Evolutionary conservation across 2,888 invertebrate species (phyloP).

Genomic region (Callyntrura guangdongensis): DNA sequence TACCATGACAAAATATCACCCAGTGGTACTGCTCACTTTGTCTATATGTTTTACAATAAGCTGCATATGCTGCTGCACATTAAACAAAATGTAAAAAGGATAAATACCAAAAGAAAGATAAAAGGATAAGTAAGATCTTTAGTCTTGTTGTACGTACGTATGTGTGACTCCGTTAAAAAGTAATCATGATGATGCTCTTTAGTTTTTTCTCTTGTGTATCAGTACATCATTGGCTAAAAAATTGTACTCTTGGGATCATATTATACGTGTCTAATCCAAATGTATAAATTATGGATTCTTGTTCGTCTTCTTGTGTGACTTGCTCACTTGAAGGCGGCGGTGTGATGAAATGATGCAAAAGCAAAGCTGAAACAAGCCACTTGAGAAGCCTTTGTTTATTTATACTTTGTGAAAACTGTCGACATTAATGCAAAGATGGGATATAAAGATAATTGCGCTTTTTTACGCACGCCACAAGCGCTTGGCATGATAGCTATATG

Average conservation of each 20-base stretch:
- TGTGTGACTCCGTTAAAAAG: constrained; percentile 36
- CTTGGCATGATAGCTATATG: constrained; percentile 53
- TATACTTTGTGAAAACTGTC: constrained; percentile 67
- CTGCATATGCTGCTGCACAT: not conserved
- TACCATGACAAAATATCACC: not conserved
- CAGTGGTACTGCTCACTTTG: not conserved
- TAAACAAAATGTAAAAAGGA: not conserved
- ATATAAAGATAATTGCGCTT: constrained; percentile 60
- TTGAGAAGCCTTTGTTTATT: constrained; percentile 73
- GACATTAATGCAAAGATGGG: constrained; percentile 61
- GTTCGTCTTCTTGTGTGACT: constrained; percentile 2
- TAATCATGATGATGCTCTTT: constrained; percentile 19
- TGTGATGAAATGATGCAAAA: constrained; percentile 38
- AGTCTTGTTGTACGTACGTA: not conserved
- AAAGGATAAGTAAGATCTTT: not conserved
- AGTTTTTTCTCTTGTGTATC: not conserved
- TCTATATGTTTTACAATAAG: not conserved
- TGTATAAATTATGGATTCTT: constrained; percentile 47
- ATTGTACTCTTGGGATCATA: not conserved
- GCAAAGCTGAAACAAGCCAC: constrained; percentile 49
- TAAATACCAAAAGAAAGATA: constrained; percentile 22
- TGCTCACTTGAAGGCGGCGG: constrained; percentile 28
- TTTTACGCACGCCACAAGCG: constrained; percentile 62
- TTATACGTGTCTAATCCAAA: constrained; percentile 34
- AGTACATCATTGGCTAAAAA: not conserved